Conservation (phyloP, 1,140 invertebrate genomes). For the Drosophila setifemur region DNA sequence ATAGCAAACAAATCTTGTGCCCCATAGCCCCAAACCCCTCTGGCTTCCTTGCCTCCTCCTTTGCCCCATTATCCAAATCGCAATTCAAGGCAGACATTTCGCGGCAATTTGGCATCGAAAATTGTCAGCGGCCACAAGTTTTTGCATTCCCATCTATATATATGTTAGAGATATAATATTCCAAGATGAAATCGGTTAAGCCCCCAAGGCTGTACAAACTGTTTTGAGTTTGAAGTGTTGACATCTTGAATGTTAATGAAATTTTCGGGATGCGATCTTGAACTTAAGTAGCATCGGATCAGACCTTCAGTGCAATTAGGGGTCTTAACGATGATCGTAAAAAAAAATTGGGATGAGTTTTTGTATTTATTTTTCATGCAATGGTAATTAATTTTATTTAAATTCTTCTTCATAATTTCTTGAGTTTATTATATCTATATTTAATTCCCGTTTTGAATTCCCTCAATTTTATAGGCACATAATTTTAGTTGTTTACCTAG, state of each 20-base stretch:
- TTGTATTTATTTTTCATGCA: too few relatives aligned
- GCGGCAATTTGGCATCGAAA: conserved; percentile 35
- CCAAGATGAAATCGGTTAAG: conserved; percentile 71
- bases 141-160: conserved; percentile 9
- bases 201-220: conserved; percentile 53
- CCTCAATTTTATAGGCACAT: too few relatives aligned
- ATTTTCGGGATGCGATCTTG: conserved; percentile 28
- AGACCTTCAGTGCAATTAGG: conserved; percentile 36
- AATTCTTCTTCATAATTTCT: too few relatives aligned
- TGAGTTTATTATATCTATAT: too few relatives aligned
- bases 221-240: conserved; percentile 60
- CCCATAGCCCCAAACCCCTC: too few relatives aligned
- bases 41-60: conserved; percentile 5
- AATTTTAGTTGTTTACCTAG: not conserved
- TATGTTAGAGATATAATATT: conserved; percentile 44
- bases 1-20: conserved; percentile 30
- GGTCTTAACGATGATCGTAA: not conserved
- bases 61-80: conserved; percentile 8
- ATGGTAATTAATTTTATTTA: too few relatives aligned
- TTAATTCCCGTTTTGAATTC: too few relatives aligned
- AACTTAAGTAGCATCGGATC: conserved; percentile 22
- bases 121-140: conserved; percentile 57
- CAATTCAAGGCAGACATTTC: conserved; percentile 60
- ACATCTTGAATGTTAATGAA: conserved; percentile 71
- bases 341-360: too few relatives aligned